Conservation (phyloP, 2,797 vertebrate species). For the Eleutherodactylus coqui region DNA sequence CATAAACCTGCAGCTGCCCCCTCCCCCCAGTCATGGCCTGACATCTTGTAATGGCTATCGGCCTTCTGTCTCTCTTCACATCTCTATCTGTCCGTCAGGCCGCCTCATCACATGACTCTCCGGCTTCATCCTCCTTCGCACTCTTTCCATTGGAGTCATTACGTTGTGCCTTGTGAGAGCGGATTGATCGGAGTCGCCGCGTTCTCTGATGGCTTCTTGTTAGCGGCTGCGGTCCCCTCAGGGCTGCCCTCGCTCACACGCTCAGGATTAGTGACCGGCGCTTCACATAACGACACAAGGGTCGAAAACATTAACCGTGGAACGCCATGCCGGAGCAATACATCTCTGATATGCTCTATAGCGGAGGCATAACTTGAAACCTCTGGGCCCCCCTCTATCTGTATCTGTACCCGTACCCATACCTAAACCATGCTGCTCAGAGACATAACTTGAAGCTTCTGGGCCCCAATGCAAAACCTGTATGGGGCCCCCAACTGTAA, state of each 20-base stretch:
- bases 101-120: not conserved
- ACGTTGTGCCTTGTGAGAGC: not conserved
- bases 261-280: not conserved
- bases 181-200: not conserved
- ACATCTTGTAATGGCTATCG: not conserved
- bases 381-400: no score
- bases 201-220: not conserved
- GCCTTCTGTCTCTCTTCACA: constrained; percentile 6
- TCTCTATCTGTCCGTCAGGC: constrained; percentile 7
- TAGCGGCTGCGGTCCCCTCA: not conserved
- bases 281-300: not conserved
- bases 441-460: no score
- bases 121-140: no score
- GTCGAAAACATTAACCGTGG: not conserved
- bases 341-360: no score
- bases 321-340: not conserved
- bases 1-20: no score
- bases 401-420: no score
- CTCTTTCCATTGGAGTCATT: not conserved
- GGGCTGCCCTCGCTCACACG: not conserved
- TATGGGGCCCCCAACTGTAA: no score
- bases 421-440: no score
- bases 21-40: not conserved
- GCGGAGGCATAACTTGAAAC: no score
- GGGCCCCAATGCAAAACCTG: no score